A percentile compares a stretch with the other conserved stretches of the same genome.
Evolutionary conservation across 2,888 invertebrate genomes (phyloP).

Genomic region (Brassicogethes aeneus): DNA sequence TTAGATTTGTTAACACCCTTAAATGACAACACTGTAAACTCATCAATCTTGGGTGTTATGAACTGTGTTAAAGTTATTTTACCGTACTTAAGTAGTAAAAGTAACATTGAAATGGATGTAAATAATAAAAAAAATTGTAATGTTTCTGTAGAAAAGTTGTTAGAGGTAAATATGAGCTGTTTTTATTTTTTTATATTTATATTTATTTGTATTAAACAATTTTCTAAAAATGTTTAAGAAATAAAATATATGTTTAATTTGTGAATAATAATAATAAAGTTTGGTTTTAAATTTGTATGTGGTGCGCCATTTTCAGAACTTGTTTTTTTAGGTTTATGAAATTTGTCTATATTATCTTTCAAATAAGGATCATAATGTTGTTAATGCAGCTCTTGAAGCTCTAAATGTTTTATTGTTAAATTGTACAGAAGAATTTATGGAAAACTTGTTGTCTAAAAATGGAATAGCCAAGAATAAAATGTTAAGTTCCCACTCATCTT

Average conservation of each 20-base stretch:
- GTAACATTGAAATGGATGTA: slow-evolving; percentile 24
- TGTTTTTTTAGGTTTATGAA: slow-evolving; percentile 70
- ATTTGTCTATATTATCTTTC: slow-evolving; percentile 62
- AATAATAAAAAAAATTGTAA: slow-evolving; percentile 11
- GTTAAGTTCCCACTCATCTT: slow-evolving; percentile 22
- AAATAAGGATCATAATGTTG: slow-evolving; percentile 75
- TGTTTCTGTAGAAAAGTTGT: slow-evolving; percentile 17
- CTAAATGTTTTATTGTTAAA: slow-evolving; percentile 54
- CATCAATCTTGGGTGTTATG: slow-evolving; percentile 55
- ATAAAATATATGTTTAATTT: no score
- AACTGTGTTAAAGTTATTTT: slow-evolving; percentile 55
- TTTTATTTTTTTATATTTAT: slow-evolving; percentile 7
- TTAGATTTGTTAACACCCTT: slow-evolving; percentile 34
- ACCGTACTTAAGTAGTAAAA: slow-evolving; percentile 41
- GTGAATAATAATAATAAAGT: no score
- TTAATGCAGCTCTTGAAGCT: slow-evolving; percentile 78
- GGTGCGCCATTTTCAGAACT: no score
- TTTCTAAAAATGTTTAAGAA: no score
- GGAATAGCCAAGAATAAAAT: slow-evolving; percentile 41
- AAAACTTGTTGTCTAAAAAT: slow-evolving; percentile 44
- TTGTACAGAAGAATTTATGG: slow-evolving; percentile 45
- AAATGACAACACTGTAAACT: slow-evolving; percentile 37
- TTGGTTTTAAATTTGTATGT: no score
- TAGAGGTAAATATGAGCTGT: no score
- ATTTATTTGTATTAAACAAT: slow-evolving; percentile 31